phyloP scores from a whole-genome alignment of 2,797 vertebrate genomes.

The Enteromius afrohamiltoni region DNA sequence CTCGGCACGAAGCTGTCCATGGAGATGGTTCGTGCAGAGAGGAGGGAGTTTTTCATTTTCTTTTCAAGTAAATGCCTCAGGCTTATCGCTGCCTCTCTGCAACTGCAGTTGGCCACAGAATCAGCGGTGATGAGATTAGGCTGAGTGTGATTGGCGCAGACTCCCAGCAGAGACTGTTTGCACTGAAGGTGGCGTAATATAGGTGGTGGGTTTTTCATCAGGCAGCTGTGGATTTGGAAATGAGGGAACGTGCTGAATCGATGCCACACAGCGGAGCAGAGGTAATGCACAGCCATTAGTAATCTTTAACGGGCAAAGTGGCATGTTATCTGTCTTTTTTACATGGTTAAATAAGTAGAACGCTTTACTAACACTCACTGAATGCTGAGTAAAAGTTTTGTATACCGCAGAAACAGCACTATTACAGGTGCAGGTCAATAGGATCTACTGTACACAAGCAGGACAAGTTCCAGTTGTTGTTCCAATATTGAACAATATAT shows the following conservation, averaged over 20 bases:
- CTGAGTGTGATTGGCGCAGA: slow-evolving; percentile 49
- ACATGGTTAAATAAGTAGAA: slow-evolving; percentile 13
- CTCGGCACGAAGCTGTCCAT: slow-evolving; percentile 36
- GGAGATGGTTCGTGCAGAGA: slow-evolving; percentile 24
- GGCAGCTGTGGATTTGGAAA: slow-evolving; percentile 24
- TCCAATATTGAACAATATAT: neutral
- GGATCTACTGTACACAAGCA: neutral
- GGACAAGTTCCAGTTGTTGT: slow-evolving; percentile 12
- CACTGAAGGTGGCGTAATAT: slow-evolving; percentile 40
- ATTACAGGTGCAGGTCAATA: slow-evolving; percentile 8
- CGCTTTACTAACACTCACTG: slow-evolving; percentile 5
- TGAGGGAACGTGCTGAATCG: slow-evolving; percentile 25
- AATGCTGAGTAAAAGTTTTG: slow-evolving; percentile 1
- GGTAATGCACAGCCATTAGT: slow-evolving; percentile 12
- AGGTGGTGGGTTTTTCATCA: slow-evolving; percentile 21
- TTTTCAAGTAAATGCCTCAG: slow-evolving; percentile 50
- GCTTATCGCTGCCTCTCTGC: slow-evolving; percentile 52
- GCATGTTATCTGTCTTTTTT: slow-evolving; percentile 29
- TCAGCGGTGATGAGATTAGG: slow-evolving; percentile 54
- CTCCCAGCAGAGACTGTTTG: slow-evolving; percentile 42
- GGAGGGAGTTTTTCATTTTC: slow-evolving; percentile 49
- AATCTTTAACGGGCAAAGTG: slow-evolving; percentile 21
- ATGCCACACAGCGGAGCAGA: slow-evolving; percentile 26
- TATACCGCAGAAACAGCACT: slow-evolving; percentile 34
- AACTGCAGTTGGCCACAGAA: slow-evolving; percentile 40